Conservation (phyloP, 2,113 vertebrate genomes). For the Hemichromis elongatus region DNA sequence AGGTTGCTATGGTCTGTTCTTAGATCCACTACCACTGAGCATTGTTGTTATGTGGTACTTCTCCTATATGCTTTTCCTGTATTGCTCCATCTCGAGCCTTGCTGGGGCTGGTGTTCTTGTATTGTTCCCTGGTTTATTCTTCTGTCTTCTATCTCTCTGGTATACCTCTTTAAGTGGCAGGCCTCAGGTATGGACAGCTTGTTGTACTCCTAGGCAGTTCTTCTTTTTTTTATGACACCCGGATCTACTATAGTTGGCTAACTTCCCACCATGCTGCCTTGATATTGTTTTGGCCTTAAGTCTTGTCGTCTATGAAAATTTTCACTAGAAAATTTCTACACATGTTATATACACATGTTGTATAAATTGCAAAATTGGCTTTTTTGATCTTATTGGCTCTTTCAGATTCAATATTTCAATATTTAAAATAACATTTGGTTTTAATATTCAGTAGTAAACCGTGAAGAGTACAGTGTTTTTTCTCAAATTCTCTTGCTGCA, state of each 20-base stretch:
- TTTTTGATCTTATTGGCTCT: not conserved
- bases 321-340: not conserved
- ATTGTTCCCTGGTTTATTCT: not conserved
- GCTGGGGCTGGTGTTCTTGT: not conserved
- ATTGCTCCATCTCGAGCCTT: not conserved
- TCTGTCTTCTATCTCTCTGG: not conserved
- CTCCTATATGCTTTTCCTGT: not conserved
- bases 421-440: not conserved
- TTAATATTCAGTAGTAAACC: not conserved
- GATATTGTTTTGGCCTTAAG: not conserved
- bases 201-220: not conserved
- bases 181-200: not conserved
- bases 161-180: not conserved
- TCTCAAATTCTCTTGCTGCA: not conserved
- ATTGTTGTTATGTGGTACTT: not conserved
- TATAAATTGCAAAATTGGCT: not conserved
- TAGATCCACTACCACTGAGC: not conserved
- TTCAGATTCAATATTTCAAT: not conserved
- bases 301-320: not conserved
- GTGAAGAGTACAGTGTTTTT: not conserved
- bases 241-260: not conserved
- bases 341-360: not conserved
- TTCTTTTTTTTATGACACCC: not conserved
- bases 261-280: not conserved
- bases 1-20: not conserved